Conservation (phyloP, 2,113 vertebrate species). For the Hydrolagus affinis region DNA sequence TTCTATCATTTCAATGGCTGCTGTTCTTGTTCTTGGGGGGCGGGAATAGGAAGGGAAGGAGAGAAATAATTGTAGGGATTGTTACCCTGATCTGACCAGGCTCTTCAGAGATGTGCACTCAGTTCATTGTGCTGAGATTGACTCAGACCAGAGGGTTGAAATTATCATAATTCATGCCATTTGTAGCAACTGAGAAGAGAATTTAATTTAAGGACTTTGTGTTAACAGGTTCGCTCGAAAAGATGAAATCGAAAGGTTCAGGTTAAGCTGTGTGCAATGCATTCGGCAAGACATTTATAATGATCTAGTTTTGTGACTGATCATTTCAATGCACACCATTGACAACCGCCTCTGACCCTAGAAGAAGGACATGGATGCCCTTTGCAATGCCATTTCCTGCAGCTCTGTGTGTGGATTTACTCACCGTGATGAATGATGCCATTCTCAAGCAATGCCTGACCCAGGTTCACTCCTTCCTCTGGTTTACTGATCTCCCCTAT, state of each 20-base stretch:
- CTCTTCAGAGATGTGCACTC: too few relatives aligned
- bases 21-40: too few relatives aligned
- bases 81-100: too few relatives aligned
- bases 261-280: not conserved
- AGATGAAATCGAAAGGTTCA: not conserved
- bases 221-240: not conserved
- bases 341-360: not conserved
- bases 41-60: too few relatives aligned
- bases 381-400: not conserved
- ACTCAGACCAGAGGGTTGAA: not conserved
- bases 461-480: conserved; percentile 92
- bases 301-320: not conserved
- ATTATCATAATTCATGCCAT: too few relatives aligned
- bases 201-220: not conserved
- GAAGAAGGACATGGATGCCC: not conserved
- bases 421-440: conserved; percentile 97
- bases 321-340: conserved; percentile 22
- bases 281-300: not conserved
- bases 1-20: too few relatives aligned
- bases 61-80: too few relatives aligned
- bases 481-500: conserved; percentile 93
- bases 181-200: not conserved
- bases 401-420: conserved; percentile 35
- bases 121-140: not conserved
- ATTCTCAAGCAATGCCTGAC: conserved; percentile 91